Conservation (phyloP, 1,140 invertebrate species). For the Brachionus plicatilis region DNA sequence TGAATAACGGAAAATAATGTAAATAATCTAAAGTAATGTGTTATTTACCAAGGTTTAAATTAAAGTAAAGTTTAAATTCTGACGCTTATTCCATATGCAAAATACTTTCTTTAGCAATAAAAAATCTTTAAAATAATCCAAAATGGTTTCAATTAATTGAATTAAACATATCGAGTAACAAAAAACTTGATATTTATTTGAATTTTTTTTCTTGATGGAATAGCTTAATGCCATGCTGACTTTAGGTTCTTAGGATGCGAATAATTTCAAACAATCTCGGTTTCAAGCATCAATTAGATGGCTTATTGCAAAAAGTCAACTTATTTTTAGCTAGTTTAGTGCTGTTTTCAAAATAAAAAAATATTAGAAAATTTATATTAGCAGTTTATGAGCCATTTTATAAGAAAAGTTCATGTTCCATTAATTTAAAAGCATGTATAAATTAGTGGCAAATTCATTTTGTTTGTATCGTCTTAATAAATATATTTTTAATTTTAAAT, state of each 20-base stretch:
- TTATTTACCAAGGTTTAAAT: neutral
- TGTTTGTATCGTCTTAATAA: no score
- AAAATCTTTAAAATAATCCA: neutral
- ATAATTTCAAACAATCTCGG: neutral
- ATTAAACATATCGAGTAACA: neutral
- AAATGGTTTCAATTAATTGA: neutral
- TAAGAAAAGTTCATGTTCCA: neutral
- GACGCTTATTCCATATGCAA: neutral
- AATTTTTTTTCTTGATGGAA: neutral
- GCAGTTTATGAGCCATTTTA: neutral
- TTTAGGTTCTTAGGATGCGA: neutral
- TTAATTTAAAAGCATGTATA: neutral
- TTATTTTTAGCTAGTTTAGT: neutral
- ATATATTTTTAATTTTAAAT: no score
- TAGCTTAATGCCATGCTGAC: neutral
- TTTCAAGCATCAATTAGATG: neutral
- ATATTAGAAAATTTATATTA: neutral
- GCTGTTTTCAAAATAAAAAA: neutral
- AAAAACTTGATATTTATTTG: neutral
- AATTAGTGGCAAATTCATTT: neutral
- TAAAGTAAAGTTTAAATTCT: constrained; percentile 2
- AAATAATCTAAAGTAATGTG: constrained; percentile 1
- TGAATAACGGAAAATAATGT: neutral
- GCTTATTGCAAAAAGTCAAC: neutral
- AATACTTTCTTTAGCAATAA: neutral